Evolutionary conservation across 2,113 vertebrate genomes (phyloP).

Genomic region (Amblyornis subalaris): DNA sequence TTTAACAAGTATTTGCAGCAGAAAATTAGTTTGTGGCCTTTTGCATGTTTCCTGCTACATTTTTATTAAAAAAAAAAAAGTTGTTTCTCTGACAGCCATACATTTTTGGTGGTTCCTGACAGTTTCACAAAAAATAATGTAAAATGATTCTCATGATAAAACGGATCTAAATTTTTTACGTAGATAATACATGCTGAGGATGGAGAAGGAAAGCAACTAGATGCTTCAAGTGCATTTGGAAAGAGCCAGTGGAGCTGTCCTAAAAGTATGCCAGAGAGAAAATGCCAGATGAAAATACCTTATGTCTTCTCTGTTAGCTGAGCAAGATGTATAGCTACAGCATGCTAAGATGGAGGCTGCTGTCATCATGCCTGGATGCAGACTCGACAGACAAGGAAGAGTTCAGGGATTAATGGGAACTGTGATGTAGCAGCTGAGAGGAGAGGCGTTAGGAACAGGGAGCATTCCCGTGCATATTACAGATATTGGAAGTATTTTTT

Average conservation of each 20-base stretch:
- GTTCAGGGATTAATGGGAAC: neutral
- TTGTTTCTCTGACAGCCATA: neutral
- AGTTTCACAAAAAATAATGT: neutral
- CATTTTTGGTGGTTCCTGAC: neutral
- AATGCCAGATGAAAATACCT: neutral
- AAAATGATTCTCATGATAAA: neutral
- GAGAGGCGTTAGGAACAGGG: neutral
- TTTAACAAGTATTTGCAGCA: neutral
- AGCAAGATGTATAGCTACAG: neutral
- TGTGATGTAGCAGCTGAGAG: neutral
- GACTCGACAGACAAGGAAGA: neutral
- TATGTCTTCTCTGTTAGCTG: neutral
- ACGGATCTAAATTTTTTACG: neutral
- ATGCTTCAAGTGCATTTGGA: neutral
- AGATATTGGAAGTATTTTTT: neutral
- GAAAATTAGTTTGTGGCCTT: neutral
- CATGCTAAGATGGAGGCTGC: slow-evolving; percentile 3
- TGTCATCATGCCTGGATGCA: neutral
- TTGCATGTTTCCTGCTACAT: neutral
- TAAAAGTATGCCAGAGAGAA: neutral
- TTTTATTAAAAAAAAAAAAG: too few relatives aligned
- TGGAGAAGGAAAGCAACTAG: neutral
- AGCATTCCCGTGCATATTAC: neutral
- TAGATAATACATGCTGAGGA: neutral
- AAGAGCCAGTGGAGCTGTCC: neutral